These are phyloP conservation scores for Anser brachyrhynchus DNA, from an alignment of 2,113 vertebrate species.

Conservation along the genomic window DNA sequence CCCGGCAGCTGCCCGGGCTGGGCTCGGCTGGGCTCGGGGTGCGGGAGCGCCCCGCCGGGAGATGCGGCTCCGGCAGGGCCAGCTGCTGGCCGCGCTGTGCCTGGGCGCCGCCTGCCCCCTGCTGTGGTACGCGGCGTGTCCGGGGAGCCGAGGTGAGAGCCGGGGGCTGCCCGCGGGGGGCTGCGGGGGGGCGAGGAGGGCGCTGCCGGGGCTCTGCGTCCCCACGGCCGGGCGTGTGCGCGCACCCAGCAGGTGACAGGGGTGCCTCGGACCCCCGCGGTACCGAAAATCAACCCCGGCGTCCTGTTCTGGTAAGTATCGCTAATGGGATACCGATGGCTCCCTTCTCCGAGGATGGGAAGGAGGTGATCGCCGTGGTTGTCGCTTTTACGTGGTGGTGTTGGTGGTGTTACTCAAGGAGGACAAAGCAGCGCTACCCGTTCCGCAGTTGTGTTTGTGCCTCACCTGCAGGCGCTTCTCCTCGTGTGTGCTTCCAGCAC, in stretches of 20 bases:
- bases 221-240: too few species aligned
- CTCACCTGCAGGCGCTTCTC: fast-evolving
- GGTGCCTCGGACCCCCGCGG: too few species aligned
- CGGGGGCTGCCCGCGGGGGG: too few species aligned
- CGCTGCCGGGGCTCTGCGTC: too few species aligned
- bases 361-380: background rate
- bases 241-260: too few species aligned
- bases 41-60: background rate
- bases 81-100: constrained; percentile 4
- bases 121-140: constrained; percentile 16
- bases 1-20: too few species aligned
- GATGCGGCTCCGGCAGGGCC: constrained; percentile 18
- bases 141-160: constrained; percentile 14
- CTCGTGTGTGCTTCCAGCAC: fast-evolving
- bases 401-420: fast-evolving
- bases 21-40: too few species aligned
- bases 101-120: background rate
- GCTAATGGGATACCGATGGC: too few species aligned
- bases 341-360: background rate
- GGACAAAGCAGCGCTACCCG: fast-evolving
- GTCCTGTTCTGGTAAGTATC: too few species aligned
- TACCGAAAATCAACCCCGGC: too few species aligned
- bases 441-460: background rate
- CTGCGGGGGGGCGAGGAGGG: too few species aligned
- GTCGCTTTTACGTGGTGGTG: fast-evolving